Conservation (phyloP, 2,113 vertebrate species). For the Sigmodon hispidus region DNA sequence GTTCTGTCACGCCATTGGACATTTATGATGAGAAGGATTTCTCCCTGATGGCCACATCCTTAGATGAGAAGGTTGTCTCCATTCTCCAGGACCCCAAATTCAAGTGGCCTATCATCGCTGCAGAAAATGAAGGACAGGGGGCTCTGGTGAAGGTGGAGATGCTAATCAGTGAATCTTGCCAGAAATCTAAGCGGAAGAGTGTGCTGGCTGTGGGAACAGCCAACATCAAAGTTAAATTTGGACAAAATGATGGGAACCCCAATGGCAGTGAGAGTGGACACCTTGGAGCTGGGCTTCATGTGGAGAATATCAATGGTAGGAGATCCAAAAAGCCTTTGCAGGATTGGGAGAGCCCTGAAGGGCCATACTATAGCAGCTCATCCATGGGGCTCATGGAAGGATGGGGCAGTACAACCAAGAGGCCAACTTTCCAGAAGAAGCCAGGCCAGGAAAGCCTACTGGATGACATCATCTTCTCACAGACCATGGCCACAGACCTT, state of each 20-base stretch:
- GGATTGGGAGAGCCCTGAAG: constrained; percentile 67
- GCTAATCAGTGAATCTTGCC: constrained; percentile 92
- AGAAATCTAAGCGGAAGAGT: constrained; percentile 95
- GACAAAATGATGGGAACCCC: constrained; percentile 79
- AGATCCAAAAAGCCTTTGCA: constrained; percentile 75
- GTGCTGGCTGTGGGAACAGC: constrained; percentile 90
- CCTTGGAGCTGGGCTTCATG: constrained; percentile 71
- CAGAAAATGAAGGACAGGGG: constrained; percentile 92
- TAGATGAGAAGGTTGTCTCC: constrained; percentile 92
- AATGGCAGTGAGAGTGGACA: constrained; percentile 79
- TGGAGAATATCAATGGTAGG: constrained; percentile 78
- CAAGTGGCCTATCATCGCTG: constrained; percentile 87
- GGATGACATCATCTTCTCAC: constrained; percentile 85
- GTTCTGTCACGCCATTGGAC: constrained; percentile 92
- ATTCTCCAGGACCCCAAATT: constrained; percentile 86
- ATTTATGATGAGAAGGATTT: constrained; percentile 92
- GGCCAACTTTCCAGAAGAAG: constrained; percentile 84
- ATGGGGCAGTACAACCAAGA: constrained; percentile 86
- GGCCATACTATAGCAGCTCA: constrained; percentile 70
- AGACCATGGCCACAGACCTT: constrained; percentile 89
- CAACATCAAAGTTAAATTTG: constrained; percentile 91
- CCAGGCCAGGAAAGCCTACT: constrained; percentile 80
- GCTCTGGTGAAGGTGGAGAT: constrained; percentile 91
- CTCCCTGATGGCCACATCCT: constrained; percentile 88
- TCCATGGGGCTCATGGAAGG: constrained; percentile 87